phyloP scores from a whole-genome alignment of 2,113 vertebrate species.

The Syrrhaptes paradoxus region DNA sequence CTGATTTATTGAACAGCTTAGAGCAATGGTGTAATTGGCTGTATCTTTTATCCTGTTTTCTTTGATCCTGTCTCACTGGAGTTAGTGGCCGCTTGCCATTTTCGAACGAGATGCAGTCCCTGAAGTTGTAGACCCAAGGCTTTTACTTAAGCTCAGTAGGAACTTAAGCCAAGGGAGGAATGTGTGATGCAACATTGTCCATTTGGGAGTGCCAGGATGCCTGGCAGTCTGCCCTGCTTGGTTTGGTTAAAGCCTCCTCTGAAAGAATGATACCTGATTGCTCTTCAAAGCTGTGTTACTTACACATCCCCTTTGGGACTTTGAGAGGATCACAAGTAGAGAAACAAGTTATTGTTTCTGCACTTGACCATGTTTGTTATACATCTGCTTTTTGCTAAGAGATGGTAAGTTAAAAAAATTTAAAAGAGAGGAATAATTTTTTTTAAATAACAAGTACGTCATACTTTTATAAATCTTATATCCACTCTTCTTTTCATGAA shows the following conservation, averaged over 20 bases:
- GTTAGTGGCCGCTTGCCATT: neutral
- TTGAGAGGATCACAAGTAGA: neutral
- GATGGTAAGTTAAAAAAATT: neutral
- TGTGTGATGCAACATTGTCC: fast-evolving
- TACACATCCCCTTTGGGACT: neutral
- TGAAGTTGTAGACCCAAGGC: neutral
- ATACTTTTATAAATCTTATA: neutral
- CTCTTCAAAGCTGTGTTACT: neutral
- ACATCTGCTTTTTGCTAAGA: neutral
- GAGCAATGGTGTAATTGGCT: neutral
- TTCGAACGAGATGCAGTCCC: neutral
- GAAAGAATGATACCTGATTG: neutral
- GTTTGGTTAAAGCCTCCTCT: neutral
- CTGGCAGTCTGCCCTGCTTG: neutral
- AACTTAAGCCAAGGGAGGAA: neutral
- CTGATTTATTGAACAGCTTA: neutral
- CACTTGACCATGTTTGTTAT: neutral
- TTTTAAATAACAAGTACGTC: neutral
- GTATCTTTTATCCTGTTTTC: neutral
- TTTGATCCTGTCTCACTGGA: neutral
- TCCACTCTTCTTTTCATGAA: neutral
- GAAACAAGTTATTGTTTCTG: neutral
- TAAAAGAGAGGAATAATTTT: neutral
- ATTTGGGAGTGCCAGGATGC: neutral
- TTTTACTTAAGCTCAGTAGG: neutral